Evolutionary conservation across 2,113 vertebrate genomes (phyloP), one percentile per base, ranked within the genome.

Genomic region (Boulengeromyrus knoepffleri): DNA sequence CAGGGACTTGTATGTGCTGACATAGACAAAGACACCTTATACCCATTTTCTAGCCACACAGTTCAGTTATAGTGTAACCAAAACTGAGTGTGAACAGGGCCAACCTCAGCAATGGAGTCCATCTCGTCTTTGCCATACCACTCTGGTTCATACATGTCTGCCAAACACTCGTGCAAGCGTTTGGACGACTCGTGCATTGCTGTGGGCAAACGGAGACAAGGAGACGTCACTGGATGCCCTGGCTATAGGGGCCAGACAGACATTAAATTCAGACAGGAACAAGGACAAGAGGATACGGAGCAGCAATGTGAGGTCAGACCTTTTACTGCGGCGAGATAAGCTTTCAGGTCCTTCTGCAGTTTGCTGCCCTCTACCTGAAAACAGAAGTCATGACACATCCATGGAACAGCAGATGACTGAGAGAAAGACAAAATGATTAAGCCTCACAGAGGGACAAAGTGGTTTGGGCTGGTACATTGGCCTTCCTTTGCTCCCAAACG

Each of bases 131-230:
- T 97, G 89, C 98, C 97, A 0, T 97, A 96, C 99, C 99, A 99
- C 0, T 99, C 98, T 0, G 97, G 96, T 90, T 99, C 99, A 36
- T 99, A 99, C 93, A 99, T 97, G 92, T 99, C 98, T 90, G 96
- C 97, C 92, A 99, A 95, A 94, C 98, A 99, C 10, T 98, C 95
- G 0, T 97, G 97, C 92, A 99, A 91, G 92, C 97, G 98, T 94
- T 97, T 98, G 91, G 98, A 99, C 89, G 99, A 97, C 93, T 99
- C 98, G 0, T 99, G 99, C 98, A 99, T 99, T 31, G 97, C 99
- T 99, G 93, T 47, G 88, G 88, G 93, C 62, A 53, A 53, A 91
- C 3, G 90, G 17, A 36, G 17, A 89, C 42, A n/a, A n/a, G 19
- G 15, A 84, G 15, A 50, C 36, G 42, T 15, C 6, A 56, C 47